Evolutionary conservation across 2,113 vertebrate genomes (phyloP).

Genomic region (Smithornis capensis): DNA sequence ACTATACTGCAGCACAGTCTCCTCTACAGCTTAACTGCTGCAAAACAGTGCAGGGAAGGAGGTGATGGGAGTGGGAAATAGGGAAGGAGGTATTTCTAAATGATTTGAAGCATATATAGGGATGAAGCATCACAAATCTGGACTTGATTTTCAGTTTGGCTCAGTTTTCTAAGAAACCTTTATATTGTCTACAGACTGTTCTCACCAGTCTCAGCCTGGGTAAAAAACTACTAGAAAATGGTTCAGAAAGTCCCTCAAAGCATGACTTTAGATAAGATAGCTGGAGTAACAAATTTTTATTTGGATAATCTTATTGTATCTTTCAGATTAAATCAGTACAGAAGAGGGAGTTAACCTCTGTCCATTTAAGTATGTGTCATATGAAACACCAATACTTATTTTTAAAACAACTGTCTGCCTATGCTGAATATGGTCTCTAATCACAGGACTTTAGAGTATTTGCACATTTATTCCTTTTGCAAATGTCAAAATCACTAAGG

Average conservation of each 20-base stretch:
- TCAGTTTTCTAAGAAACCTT: not conserved
- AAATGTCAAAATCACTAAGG: slow-evolving; percentile 42
- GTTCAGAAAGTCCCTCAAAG: not conserved
- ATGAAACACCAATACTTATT: not conserved
- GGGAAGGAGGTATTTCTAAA: not conserved
- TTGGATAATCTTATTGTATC: not conserved
- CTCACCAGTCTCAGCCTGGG: not conserved
- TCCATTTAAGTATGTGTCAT: not conserved
- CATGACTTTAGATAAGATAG: not conserved
- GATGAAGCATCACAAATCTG: not conserved
- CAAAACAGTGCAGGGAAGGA: not conserved
- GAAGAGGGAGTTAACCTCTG: not conserved
- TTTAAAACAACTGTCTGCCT: not conserved
- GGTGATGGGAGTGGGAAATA: not conserved
- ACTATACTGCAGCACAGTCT: not conserved
- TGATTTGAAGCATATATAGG: not conserved
- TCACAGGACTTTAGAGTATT: not conserved
- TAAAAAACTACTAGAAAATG: not conserved
- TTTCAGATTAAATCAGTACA: not conserved
- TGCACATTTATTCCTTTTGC: not conserved
- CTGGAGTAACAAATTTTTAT: not conserved
- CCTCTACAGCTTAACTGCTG: not conserved
- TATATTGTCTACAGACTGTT: not conserved
- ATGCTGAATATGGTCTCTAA: not conserved
- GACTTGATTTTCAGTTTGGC: not conserved